Percentiles rank a stretch among this genome's conserved stretches.
Evolutionary conservation across 2,888 invertebrate species (phyloP).

Genomic region (Napeogenes sylphis): DNA sequence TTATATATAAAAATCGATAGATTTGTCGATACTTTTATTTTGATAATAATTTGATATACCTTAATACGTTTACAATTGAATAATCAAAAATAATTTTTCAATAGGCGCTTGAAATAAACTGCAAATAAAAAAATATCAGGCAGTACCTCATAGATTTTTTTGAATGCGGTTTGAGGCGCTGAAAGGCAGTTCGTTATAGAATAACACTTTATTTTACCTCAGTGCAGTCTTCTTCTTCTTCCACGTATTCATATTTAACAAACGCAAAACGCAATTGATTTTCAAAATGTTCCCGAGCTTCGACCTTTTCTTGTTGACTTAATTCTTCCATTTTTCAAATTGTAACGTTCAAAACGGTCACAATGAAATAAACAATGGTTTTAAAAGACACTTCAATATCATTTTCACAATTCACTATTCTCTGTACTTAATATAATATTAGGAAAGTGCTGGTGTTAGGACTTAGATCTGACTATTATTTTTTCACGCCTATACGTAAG

Average conservation of each 20-base stretch:
- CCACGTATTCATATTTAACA: conserved; percentile 56
- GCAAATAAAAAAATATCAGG: no score
- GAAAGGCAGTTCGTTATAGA: neutral
- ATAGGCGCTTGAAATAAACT: no score
- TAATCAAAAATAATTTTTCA: no score
- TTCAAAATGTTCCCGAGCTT: conserved; percentile 66
- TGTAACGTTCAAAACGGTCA: conserved; percentile 4
- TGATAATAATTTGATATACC: no score
- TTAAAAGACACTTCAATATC: neutral
- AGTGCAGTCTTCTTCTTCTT: conserved; percentile 61
- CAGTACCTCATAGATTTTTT: no score
- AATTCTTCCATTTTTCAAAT: conserved; percentile 39
- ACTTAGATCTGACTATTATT: conserved; percentile 8
- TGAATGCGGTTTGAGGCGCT: no score
- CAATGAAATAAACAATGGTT: neutral
- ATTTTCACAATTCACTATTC: neutral
- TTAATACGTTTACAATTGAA: no score
- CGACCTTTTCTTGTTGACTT: conserved; percentile 53
- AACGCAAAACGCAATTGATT: conserved; percentile 66
- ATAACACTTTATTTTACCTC: conserved; percentile 48
- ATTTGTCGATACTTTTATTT: no score
- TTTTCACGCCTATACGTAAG: conserved; percentile 36
- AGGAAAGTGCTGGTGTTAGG: conserved; percentile 5
- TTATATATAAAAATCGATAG: no score
- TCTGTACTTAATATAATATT: neutral